Base-by-base conservation (phyloP, 2,113 vertebrate species). In the Caloenas nicobarica region DNA sequence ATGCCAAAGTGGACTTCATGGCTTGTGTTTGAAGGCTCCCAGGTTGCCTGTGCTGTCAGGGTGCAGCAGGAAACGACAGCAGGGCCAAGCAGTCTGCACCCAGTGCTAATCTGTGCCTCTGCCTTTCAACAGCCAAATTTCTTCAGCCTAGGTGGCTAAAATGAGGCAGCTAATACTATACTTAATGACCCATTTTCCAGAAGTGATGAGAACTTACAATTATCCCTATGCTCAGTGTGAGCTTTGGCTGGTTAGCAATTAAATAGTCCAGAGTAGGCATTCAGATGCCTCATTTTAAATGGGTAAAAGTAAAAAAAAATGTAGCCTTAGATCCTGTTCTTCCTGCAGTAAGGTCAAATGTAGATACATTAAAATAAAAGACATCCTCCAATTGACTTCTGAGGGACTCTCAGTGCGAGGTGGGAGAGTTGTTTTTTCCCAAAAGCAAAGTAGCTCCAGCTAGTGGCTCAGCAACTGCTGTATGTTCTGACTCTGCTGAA, bases 121-220 rank as follows among this genome's bases (percentile, higher is more conserved):
- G 86, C 89, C 69, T 87, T 92, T 60, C 61, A 91, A 82, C 77
- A 85, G 60, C 42, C 80, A 86, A 36, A 77, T 76, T 91, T 92
- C 89, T 91, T 54, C 81, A 95, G 54, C 44, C 51, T 57, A 44
- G 34, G 23, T 88, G 31, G 57, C 81, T 95, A 93, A 95, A 95
- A 91, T 91, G 89, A 93, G 86, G 54, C 81, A 93, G 86, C 14
- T 89, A 89, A 87, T 66, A 57, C 81, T 89, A 18, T 70, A 95
- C 83, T 81, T 92, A 94, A 93, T 93, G 96, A 88, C 73, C 93
- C 78, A 54, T 92, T 96, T 97, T 97, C 95, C 50, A 94, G 54
- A 95, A 95, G 31, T 72, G 84, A 85, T 66, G 81, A 94, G 89
- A 95, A 91, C n/a, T 91, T 95, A 81, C 5, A 81, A 60, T 92